Evolutionary conservation across 64 coral and sea anemone genomes (phyloP).

Genomic region (Trachythela sp.): DNA sequence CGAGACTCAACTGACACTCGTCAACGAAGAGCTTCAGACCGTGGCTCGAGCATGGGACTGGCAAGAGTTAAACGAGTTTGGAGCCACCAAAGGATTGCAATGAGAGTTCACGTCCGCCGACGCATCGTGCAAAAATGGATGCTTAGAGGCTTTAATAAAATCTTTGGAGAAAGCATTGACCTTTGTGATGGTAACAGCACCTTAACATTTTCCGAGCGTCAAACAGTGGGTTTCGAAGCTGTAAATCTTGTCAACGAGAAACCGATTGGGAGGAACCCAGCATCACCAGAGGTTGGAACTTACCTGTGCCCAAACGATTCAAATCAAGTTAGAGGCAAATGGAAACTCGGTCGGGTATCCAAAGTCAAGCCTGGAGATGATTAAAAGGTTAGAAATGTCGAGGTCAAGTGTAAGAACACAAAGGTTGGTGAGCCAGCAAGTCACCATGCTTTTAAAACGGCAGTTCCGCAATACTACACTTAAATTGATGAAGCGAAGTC

Average conservation of each 20-base stretch:
- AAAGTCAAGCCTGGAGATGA: too few relatives aligned
- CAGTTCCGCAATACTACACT: too few relatives aligned
- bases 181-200: not conserved
- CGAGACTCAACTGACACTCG: not conserved
- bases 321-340: too few relatives aligned
- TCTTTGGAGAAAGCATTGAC: not conserved
- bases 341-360: too few relatives aligned
- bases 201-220: not conserved
- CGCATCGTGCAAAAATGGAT: not conserved
- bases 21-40: not conserved
- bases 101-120: not conserved
- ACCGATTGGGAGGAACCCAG: not conserved
- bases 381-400: too few relatives aligned
- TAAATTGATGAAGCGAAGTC: too few relatives aligned
- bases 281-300: not conserved
- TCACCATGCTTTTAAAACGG: too few relatives aligned
- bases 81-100: not conserved
- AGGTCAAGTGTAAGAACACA: too few relatives aligned
- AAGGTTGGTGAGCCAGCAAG: too few relatives aligned
- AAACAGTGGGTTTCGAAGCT: not conserved
- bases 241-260: not conserved
- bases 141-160: not conserved
- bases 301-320: slow-evolving; percentile 4
- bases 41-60: not conserved
- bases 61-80: too few relatives aligned